Conservation (phyloP, 2,797 vertebrate species). For the Astyanax mexicanus region DNA sequence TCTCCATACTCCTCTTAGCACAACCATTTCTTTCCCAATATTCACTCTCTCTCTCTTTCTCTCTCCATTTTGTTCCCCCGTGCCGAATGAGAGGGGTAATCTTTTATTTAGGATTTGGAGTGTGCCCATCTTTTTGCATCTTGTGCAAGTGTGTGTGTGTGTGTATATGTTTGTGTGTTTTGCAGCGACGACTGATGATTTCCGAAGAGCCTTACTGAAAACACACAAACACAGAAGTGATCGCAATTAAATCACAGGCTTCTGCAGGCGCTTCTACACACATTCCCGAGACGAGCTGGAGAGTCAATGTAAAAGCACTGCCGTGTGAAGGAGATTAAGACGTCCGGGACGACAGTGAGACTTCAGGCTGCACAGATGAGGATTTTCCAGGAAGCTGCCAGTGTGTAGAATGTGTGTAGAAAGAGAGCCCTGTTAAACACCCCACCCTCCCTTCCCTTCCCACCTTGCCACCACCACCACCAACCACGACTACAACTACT, state of each 20-base stretch:
- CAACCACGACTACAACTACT: too few relatives aligned
- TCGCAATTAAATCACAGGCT: not conserved
- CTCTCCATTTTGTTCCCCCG: conserved; percentile 71
- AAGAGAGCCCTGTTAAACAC: not conserved
- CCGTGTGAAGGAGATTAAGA: conserved; percentile 29
- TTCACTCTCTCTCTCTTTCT: too few relatives aligned
- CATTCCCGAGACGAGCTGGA: not conserved
- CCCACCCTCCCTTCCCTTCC: too few relatives aligned
- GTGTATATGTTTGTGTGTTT: conserved; percentile 3
- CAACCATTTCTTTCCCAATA: conserved; percentile 80
- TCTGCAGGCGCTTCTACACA: not conserved
- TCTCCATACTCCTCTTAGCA: conserved; percentile 78
- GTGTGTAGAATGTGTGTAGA: too few relatives aligned
- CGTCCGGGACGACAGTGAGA: conserved; percentile 2
- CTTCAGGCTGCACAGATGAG: not conserved
- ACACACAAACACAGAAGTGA: conserved; percentile 22
- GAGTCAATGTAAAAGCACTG: not conserved
- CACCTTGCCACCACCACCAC: too few relatives aligned
- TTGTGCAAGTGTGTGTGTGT: conserved; percentile 60
- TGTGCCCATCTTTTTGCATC: conserved; percentile 68
- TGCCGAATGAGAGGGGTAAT: conserved; percentile 73
- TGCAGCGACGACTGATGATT: conserved; percentile 15
- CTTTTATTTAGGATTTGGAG: conserved; percentile 73
- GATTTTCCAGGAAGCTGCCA: not conserved
- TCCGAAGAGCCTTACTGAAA: conserved; percentile 17